Evolutionary conservation across 2,888 invertebrate genomes (phyloP), one percentile per base, ranked within the genome.

Genomic region (Scrobipalpa costella): DNA sequence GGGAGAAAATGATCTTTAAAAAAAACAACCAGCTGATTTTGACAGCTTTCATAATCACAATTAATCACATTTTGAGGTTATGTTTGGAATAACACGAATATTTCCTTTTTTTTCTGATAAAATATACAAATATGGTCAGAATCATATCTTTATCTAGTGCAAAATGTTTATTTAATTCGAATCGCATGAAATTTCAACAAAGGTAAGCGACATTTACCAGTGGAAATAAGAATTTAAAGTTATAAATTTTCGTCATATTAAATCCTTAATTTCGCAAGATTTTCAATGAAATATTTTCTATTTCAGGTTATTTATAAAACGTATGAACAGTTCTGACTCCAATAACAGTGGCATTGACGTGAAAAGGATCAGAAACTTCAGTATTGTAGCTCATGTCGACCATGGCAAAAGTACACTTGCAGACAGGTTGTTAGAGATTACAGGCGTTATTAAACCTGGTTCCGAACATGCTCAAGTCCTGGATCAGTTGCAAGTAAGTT

Each of bases 351-450:
- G 64, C 27, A 64, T 81, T 57, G 83, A 86, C 47, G 77, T 82
- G n/a, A 77, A 71, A 49, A 84, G 78, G 69, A 97, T 98, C 52
- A 92, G 98, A 64, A 99, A 99, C 84, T 98, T 99, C 79, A 96
- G 98, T 85, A 99, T 99, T 75, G 98, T 99, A 68, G 99, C 99
- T n/a, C 99, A 99, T 88, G 97, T 99, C 0, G 99, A 99, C 84
- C 99, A 99, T 92, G 99, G 99, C 0, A 99, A 99, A 90, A 98
- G 98, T 84, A 99, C 99, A 0, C 88, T 99, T 64, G 98, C 99
- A 0, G 99, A 99, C 83, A 92, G 99, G 63, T 84, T 99, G n/a
- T 85, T 99, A 13, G 99, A 99, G 93, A 86, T 96, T 63, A 98
- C 98, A 17, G 98, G 98, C 70, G 95, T 94, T 0, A 94, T 96